Base-by-base conservation (phyloP, 2,888 invertebrate species). In the Nomada fucata region DNA sequence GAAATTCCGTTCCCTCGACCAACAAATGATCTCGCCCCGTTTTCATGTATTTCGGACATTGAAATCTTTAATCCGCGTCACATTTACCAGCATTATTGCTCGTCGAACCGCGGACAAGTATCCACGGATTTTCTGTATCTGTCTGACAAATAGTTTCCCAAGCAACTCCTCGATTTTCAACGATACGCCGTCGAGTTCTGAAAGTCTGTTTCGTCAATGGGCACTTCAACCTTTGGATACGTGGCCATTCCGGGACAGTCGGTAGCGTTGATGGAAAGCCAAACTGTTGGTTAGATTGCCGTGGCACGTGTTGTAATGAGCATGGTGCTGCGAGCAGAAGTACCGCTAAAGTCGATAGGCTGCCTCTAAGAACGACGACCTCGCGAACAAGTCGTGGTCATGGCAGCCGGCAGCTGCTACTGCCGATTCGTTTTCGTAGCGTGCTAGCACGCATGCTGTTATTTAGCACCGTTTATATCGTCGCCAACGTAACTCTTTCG, bases 341-440 rank as follows among this genome's bases (percentile, higher is more conserved):
- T 85, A 88, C 88, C 88, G 88, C 88, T 86, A 88, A 88, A 80
- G 79, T 82, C 67, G 64, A 59, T 63, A 50, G 68, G 65, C 67
- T 11, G 71, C 5, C 52, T 81, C 59, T 74, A 76, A 88, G 88
- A 88, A 88, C 88, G 83, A 88, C 88, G 88, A 88, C 88, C 88
- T 86, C 88, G 83, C 74, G 76, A 69, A 76, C 86, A 78, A 78
- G 61, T 74, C 59, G 77, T 55, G 77, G 69, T 69, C 71, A 73
- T 65, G 79, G 77, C 52, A 72, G 81, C 72, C 74, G 60, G 81
- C 88, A 86, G 86, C 87, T 88, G 88, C 85, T 71, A 61, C 85
- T 74, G 78, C 70, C 76, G 78, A 68, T 69, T 84, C 80, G 78
- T 76, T 87, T 87, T 85, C 85, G 82, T 78, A 70, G 65, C 74